A percentile compares a stretch with the other conserved stretches of the same genome.
Evolutionary conservation across 1,140 invertebrate species (phyloP).

Genomic region (Ectropis grisescens): DNA sequence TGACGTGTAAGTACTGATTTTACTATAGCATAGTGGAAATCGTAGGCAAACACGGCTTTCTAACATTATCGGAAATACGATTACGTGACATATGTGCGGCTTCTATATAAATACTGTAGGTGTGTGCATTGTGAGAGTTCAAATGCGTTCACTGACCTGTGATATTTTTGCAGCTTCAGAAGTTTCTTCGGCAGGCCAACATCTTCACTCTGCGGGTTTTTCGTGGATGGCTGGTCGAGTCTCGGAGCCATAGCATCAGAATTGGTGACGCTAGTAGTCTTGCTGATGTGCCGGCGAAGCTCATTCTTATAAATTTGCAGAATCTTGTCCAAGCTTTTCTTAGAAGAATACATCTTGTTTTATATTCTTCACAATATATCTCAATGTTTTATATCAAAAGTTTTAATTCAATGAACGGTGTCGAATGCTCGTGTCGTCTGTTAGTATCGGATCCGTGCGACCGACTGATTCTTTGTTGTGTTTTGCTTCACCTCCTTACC

Average conservation of each 20-base stretch:
- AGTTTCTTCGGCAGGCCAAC: constrained; percentile 46
- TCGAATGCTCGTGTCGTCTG: constrained; percentile 18
- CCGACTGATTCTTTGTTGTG: constrained; percentile 65
- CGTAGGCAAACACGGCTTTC: no score
- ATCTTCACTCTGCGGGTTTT: constrained; percentile 51
- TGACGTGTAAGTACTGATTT: no score
- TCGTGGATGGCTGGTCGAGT: constrained; percentile 40
- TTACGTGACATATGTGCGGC: no score
- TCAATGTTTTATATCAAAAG: constrained; percentile 1
- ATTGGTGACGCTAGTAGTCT: constrained; percentile 70
- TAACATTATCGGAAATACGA: no score
- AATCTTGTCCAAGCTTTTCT: constrained; percentile 52
- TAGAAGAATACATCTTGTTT: constrained; percentile 51
- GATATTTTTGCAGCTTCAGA: constrained; percentile 67
- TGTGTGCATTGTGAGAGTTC: no score
- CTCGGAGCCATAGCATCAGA: constrained; percentile 70
- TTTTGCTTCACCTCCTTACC: constrained; percentile 51
- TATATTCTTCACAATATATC: constrained; percentile 8
- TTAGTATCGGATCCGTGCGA: constrained; percentile 47
- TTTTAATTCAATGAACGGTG: constrained; percentile 12
- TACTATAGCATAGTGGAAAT: no score
- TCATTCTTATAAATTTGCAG: constrained; percentile 59
- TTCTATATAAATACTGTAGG: no score
- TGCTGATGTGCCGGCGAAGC: constrained; percentile 68
- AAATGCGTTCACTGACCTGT: constrained; percentile 63